A percentile compares a stretch with the other conserved stretches of the same genome.
Evolutionary conservation across 2,888 invertebrate genomes (phyloP).

Genomic region (Vesta saturnalis): DNA sequence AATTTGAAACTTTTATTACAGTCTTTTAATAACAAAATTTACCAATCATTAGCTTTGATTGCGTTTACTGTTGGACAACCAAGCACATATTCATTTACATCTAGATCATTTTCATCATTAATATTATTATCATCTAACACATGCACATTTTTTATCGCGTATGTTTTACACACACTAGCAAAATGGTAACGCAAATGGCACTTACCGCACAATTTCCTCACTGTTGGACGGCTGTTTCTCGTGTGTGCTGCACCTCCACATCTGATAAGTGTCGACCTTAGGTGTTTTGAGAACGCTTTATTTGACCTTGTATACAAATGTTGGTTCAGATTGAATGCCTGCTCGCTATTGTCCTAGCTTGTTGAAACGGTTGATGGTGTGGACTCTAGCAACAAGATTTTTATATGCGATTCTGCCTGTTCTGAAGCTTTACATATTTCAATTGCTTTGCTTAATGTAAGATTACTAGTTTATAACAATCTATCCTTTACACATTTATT

Average conservation of each 20-base stretch:
- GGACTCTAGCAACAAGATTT: neutral
- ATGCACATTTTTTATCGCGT: neutral
- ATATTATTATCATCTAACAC: neutral
- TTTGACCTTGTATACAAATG: neutral
- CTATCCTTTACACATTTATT: neutral
- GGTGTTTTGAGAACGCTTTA: neutral
- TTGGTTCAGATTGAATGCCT: neutral
- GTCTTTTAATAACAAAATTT: neutral
- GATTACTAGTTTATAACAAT: no score
- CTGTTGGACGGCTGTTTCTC: neutral
- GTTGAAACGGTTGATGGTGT: neutral
- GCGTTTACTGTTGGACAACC: neutral
- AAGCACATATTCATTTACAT: slow-evolving; percentile 5
- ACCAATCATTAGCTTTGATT: slow-evolving; percentile 5
- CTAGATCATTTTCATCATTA: no score
- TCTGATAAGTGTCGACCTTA: slow-evolving; percentile 1
- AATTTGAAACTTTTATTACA: neutral
- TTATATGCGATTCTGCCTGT: neutral
- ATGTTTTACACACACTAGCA: neutral
- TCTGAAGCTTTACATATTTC: no score
- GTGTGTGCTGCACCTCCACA: neutral
- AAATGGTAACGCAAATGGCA: neutral
- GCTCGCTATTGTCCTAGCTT: neutral
- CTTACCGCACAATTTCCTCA: neutral
- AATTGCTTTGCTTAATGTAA: no score